phyloP scores from a whole-genome alignment of 2,888 invertebrate genomes.

The Phania funesta region DNA sequence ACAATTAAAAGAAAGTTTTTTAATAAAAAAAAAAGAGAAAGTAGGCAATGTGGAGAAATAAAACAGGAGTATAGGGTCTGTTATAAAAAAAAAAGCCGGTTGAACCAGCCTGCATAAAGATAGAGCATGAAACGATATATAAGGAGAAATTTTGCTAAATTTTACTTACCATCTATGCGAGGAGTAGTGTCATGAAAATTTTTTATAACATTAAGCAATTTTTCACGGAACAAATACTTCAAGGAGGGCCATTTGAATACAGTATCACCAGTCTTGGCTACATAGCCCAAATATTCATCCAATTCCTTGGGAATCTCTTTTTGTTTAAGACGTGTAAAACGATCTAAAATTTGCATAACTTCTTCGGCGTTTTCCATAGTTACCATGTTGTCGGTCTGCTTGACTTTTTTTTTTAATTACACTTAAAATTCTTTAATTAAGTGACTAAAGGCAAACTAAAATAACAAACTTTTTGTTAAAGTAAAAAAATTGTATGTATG shows the following conservation, averaged over 20 bases:
- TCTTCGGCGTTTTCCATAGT: slow-evolving; percentile 92
- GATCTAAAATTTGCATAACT: slow-evolving; percentile 90
- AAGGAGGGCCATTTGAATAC: slow-evolving; percentile 95
- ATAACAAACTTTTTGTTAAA: slow-evolving; percentile 2
- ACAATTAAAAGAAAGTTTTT: background rate
- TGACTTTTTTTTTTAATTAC: slow-evolving; percentile 3
- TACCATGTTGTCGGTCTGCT: slow-evolving; percentile 56
- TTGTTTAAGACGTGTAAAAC: slow-evolving; percentile 88
- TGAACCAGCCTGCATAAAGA: slow-evolving; percentile 21
- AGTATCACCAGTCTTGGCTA: slow-evolving; percentile 96
- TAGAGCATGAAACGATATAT: background rate
- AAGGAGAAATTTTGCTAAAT: slow-evolving; percentile 13
- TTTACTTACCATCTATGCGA: slow-evolving; percentile 79
- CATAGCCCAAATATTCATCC: slow-evolving; percentile 92
- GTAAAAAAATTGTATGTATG: background rate
- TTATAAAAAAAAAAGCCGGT: slow-evolving; percentile 54
- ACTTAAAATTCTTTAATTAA: slow-evolving; percentile 7
- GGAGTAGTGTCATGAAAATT: slow-evolving; percentile 92
- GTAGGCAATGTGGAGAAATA: slow-evolving; percentile 24
- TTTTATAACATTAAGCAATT: slow-evolving; percentile 91
- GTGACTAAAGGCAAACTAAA: slow-evolving; percentile 28
- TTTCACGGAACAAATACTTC: slow-evolving; percentile 93
- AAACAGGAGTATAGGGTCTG: slow-evolving; percentile 31
- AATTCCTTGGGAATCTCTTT: slow-evolving; percentile 93
- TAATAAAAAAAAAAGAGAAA: slow-evolving; percentile 43